phyloP scores from a whole-genome alignment of 2,113 vertebrate genomes.

The Psittacula cyanocephala region DNA sequence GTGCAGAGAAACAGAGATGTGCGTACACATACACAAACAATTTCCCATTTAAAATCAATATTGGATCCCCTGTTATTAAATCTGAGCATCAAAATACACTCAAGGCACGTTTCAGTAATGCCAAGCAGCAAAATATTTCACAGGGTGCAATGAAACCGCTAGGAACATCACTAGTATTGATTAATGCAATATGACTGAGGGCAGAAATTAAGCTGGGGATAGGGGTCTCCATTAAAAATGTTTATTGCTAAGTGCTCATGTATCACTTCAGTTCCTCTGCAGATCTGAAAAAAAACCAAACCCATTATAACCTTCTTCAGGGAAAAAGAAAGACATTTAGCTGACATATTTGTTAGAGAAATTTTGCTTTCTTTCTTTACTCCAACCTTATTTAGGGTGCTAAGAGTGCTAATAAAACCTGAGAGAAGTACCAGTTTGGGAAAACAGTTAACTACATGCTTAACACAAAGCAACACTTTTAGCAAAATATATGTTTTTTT shows the following conservation, averaged over 20 bases:
- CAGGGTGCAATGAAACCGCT: neutral
- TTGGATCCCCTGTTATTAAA: conserved; percentile 46
- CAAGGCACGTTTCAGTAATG: conserved; percentile 45
- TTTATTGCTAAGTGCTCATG: conserved; percentile 60
- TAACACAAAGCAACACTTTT: conserved; percentile 56
- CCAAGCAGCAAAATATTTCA: conserved; percentile 27
- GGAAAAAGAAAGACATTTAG: conserved; percentile 46
- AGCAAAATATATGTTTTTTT: conserved; percentile 34
- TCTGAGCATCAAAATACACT: conserved; percentile 41
- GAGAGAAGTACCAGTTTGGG: conserved; percentile 41
- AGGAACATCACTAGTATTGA: conserved; percentile 38
- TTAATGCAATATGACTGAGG: conserved; percentile 50
- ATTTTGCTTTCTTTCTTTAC: conserved; percentile 25
- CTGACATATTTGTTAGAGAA: neutral
- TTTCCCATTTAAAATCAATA: conserved; percentile 55
- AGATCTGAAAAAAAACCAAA: neutral
- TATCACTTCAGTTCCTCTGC: conserved; percentile 35
- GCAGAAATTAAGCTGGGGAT: conserved; percentile 66
- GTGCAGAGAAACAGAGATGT: neutral
- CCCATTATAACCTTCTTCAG: conserved; percentile 40
- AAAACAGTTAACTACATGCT: conserved; percentile 39
- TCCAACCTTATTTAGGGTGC: conserved; percentile 47
- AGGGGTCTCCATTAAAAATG: conserved; percentile 65
- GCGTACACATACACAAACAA: neutral
- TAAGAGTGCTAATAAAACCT: conserved; percentile 58